Evolutionary conservation across 2,797 vertebrate genomes (phyloP), one percentile per base, ranked within the genome.

Genomic region (Simalia tracyae): DNA sequence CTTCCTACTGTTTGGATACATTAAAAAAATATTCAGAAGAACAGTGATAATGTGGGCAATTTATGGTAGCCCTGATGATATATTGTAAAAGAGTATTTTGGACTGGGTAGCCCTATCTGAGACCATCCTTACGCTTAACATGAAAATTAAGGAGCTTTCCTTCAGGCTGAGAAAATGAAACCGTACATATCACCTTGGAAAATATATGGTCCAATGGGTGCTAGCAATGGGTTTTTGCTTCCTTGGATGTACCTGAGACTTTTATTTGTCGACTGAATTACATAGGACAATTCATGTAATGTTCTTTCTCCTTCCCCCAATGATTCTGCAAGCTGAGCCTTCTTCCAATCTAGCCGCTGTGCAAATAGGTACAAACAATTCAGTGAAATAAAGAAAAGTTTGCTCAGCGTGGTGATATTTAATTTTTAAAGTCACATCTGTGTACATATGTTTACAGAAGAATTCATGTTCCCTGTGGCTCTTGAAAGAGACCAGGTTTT

Each of bases 351-450:
- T 17, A n/a, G 19, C 12, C 3, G 10, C 86, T 0, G 0, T 2
- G 64, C 88, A 84, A 89, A 46, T 86, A 3, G 84, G 24, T 46
- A 68, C 59, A 59, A 1, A 92, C 59, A 81, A 0, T 0, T 64
- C 17, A 3, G 86, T 0, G 0, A 11, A 84, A 85, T n/a, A 31
- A 31, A 84, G 87, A 94, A 31, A 7, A 5, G 22, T 46, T 87
- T 93, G 92, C 66, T 81, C 66, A 91, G 59, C n/a, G 11, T 84
- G 26, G 92, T 0, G 64, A 81, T 89, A 0, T 87, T 8, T 89
- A 91, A 85, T 91, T 61, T 89, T 87, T 68, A 61, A 84, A 87
- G 88, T 50, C 66, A 86, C 88, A 14, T 81, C 31, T 89, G 57
- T 93, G 0, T 0, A 87, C 84, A 68, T 0, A 0, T 0, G 68